phyloP scores from a whole-genome alignment of 2,797 vertebrate species.

The Poecilia velifera region DNA sequence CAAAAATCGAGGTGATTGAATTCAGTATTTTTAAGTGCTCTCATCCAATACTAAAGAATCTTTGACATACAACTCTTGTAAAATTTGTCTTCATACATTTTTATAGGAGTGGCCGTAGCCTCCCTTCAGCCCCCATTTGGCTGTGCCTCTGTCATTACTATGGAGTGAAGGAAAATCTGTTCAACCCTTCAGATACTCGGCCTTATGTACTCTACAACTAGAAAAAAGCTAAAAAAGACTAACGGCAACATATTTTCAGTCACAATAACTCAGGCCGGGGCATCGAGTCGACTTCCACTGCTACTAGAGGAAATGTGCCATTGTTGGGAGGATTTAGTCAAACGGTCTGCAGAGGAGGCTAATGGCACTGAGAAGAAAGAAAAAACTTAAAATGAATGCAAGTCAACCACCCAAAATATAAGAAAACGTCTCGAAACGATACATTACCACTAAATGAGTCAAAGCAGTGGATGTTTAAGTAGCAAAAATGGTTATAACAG shows the following conservation, averaged over 20 bases:
- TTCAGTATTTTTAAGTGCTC: neutral
- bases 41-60: neutral
- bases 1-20: neutral
- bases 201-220: neutral
- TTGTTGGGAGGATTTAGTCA: constrained; percentile 64
- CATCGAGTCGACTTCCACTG: constrained; percentile 37
- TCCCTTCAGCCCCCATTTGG: neutral
- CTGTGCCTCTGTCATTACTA: neutral
- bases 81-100: neutral
- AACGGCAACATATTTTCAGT: constrained; percentile 18
- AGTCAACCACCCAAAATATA: neutral
- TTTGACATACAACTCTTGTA: neutral
- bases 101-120: neutral
- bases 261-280: constrained; percentile 32
- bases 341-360: constrained; percentile 27
- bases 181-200: neutral
- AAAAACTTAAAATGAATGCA: constrained; percentile 9
- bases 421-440: neutral
- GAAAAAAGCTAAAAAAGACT: neutral
- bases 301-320: constrained; percentile 51
- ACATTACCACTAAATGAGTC: neutral
- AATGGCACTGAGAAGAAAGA: constrained; percentile 11
- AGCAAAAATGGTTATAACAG: neutral
- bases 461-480: neutral
- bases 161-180: neutral